A percentile compares a stretch with the other conserved stretches of the same genome.
These are phyloP conservation scores for Therioaphis trifolii DNA, from an alignment of 2,888 invertebrate species.

Conservation along the genomic window DNA sequence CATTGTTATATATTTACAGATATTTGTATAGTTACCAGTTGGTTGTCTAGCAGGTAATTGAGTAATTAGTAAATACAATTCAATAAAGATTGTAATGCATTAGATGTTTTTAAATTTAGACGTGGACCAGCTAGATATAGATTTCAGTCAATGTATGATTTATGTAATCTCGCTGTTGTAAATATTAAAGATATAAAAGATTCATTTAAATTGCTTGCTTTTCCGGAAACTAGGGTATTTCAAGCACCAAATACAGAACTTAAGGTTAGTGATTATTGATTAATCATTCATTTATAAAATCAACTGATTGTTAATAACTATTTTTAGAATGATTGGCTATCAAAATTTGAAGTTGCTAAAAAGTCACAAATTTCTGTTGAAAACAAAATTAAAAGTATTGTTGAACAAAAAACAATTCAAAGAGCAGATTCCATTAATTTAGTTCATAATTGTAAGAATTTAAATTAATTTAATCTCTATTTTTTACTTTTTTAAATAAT, in stretches of 20 bases:
- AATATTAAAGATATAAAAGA: conserved; percentile 91
- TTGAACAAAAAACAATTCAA: conserved; percentile 71
- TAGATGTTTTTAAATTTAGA: conserved; percentile 67
- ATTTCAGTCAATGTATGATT: conserved; percentile 84
- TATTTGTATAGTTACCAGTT: conserved; percentile 87
- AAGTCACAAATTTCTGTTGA: conserved; percentile 70
- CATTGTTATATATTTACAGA: conserved; percentile 94
- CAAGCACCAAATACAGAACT: conserved; percentile 80
- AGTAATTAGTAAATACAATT: conserved; percentile 7
- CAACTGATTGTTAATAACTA: not conserved
- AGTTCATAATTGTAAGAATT: conserved; percentile 56
- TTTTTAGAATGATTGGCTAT: conserved; percentile 88
- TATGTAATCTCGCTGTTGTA: conserved; percentile 91
- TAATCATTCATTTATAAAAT: not conserved
- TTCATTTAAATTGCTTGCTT: conserved; percentile 92
- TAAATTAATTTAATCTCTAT: not conserved
- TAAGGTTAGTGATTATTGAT: conserved; percentile 65
- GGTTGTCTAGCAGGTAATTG: conserved; percentile 67
- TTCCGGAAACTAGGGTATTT: conserved; percentile 92
- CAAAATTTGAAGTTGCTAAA: conserved; percentile 90
- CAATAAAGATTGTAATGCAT: not conserved
- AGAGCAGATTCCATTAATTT: conserved; percentile 70
- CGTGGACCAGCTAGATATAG: conserved; percentile 84
- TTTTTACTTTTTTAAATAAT: not conserved
- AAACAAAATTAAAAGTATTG: conserved; percentile 66